Conservation (phyloP, 2,113 vertebrate species). For the Anoura caudifer region DNA sequence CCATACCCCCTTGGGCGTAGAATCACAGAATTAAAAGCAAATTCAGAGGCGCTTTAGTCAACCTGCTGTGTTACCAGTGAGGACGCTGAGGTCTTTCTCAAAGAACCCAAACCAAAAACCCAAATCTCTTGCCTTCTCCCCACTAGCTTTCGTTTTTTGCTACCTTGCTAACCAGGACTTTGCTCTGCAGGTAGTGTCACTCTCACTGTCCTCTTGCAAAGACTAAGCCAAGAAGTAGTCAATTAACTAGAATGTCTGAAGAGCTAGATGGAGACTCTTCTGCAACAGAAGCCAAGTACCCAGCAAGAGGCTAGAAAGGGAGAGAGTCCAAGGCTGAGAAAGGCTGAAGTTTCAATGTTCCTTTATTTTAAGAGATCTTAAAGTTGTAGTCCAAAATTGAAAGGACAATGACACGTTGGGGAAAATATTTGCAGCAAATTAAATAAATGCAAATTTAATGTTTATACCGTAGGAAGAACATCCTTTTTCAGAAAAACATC, state of each 20-base stretch:
- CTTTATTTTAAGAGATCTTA: background rate
- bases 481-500: slow-evolving; percentile 47
- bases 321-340: background rate
- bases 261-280: background rate
- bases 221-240: background rate
- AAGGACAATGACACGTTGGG: background rate
- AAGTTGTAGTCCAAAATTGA: background rate
- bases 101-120: background rate
- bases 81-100: background rate
- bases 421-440: background rate
- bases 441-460: background rate
- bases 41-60: background rate
- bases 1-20: background rate
- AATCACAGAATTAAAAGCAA: background rate
- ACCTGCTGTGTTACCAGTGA: background rate
- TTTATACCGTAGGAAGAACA: background rate
- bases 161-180: background rate
- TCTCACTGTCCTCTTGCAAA: background rate
- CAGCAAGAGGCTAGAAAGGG: background rate
- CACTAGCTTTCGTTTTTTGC: background rate
- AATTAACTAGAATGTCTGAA: background rate
- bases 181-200: background rate
- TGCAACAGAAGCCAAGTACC: background rate
- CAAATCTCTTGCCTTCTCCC: background rate
- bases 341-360: background rate